Evolutionary conservation across 2,797 vertebrate species (phyloP).

Genomic region (Tapera naevia): DNA sequence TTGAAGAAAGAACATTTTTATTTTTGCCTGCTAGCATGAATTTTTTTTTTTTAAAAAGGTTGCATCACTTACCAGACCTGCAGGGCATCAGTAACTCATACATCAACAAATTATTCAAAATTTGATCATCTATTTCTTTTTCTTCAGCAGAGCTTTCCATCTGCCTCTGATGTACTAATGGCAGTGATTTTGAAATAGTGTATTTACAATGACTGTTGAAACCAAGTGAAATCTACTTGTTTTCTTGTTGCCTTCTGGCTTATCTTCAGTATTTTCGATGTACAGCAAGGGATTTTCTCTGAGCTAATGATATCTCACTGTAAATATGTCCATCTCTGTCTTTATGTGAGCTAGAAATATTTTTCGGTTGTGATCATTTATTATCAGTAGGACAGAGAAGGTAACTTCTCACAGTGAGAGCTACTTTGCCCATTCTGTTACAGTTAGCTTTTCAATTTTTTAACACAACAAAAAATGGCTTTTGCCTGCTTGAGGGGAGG

Average conservation of each 20-base stretch:
- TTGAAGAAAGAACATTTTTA: slow-evolving; percentile 9
- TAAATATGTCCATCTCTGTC: background rate
- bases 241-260: background rate
- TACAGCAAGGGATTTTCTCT: background rate
- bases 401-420: background rate
- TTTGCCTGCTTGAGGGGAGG: background rate
- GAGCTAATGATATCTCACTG: background rate
- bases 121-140: slow-evolving; percentile 31
- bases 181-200: background rate
- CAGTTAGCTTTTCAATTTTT: background rate
- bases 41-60: background rate
- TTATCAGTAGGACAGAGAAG: background rate
- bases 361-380: background rate
- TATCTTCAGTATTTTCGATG: background rate
- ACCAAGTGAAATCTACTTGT: background rate
- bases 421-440: background rate
- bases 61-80: slow-evolving; percentile 16
- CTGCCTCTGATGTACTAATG: background rate
- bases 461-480: background rate
- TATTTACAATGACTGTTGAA: background rate
- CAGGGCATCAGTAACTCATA: background rate
- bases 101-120: background rate
- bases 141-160: background rate
- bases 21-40: background rate
- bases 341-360: background rate